These are phyloP conservation scores for Aselliscus stoliczkanus DNA, from an alignment of 2,797 vertebrate species.

Conservation along the genomic window DNA sequence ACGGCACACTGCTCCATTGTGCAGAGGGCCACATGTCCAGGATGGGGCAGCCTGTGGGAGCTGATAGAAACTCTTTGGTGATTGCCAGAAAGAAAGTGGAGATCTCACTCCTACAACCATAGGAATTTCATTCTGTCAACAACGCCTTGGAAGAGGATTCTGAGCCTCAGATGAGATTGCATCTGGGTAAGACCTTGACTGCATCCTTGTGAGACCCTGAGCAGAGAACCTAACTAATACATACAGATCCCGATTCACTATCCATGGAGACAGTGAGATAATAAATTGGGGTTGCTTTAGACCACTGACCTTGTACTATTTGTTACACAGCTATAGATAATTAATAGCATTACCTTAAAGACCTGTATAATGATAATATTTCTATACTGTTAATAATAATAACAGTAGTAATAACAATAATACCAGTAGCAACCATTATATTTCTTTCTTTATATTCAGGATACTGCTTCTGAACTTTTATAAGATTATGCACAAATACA, in stretches of 20 bases:
- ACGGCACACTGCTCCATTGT: not conserved
- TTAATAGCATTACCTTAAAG: not conserved
- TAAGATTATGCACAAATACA: not conserved
- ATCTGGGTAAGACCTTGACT: rapidly evolving
- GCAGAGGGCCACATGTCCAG: not conserved
- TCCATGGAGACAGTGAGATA: not conserved
- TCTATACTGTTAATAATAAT: not conserved
- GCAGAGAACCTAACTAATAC: rapidly evolving
- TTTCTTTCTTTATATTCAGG: not conserved
- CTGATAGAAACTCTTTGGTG: not conserved
- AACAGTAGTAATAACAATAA: not conserved
- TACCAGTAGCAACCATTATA: not conserved
- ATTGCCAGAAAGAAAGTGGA: not conserved
- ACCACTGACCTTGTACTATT: not conserved
- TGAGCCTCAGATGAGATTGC: not conserved
- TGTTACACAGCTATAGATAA: not conserved
- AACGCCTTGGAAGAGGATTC: not conserved
- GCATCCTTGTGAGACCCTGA: too few relatives aligned
- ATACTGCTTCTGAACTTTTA: not conserved
- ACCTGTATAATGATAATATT: not conserved
- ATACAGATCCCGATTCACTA: not conserved
- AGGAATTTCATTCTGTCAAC: not conserved
- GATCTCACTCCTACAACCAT: not conserved
- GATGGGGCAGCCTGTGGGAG: rapidly evolving
- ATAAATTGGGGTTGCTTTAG: not conserved